Base-by-base conservation (phyloP, 1,140 invertebrate genomes). In the Reticulitermes speratus region DNA sequence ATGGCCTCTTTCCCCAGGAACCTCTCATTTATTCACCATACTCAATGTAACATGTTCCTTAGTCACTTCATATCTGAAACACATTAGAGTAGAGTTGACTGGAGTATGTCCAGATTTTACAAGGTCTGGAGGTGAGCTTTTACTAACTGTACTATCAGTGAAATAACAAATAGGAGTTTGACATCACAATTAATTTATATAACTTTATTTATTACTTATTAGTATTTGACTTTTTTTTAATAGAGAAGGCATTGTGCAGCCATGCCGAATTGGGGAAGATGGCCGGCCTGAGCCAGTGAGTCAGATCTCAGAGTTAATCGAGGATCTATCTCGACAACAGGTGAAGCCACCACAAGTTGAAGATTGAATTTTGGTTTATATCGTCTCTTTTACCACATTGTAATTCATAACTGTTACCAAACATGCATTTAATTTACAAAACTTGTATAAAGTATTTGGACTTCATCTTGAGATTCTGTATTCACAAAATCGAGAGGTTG, bases 241-340 rank as follows among this genome's bases (percentile, higher is more conserved):
- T 87, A 95, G 95, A 87, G 90, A 94, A 85, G 97, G 98, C 21
- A 90, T 98, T 0, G 95, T 99, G 52, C 95, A 96, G 90, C 98
- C 99, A 19, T 98, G 97, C 89, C 93, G 94, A 81, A 94, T 99
- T 25, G 98, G 97, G 6, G 93, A 95, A 59, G 98, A 99, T 92
- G 99, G 99, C 0, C 95, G 95, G 87, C 98, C 98, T n/a, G 92
- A 95, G 87, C 95, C 97, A 0, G 93, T 99, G 25, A 95, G 96
- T 85, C 98, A 99, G 90, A 95, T 99, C 52, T 91, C 99, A 1
- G 94, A 99, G 91, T 90, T 99, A 82, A 94, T 96, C 88, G 91
- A 93, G 85, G 87, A 89, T 84, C 82, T 89, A 84, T 87, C 88
- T 48, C 75, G 44, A 32, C 86, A 85, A n/a, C 86, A 87, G 45